A percentile compares a stretch with the other conserved stretches of the same genome.
These are phyloP conservation scores for Pterostichus madidus DNA, from an alignment of 2,888 invertebrate species.

Conservation along the genomic window DNA sequence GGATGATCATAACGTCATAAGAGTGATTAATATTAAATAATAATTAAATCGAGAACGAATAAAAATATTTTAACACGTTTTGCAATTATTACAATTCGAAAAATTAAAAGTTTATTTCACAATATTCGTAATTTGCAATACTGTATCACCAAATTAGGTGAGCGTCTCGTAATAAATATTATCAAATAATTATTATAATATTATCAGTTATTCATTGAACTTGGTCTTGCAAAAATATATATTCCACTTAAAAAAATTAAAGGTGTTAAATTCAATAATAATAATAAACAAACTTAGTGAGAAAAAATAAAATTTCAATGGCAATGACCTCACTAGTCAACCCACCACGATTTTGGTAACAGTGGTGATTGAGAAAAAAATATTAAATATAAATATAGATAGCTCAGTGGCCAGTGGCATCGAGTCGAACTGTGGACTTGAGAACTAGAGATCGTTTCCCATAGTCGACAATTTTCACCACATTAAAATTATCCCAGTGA, in stretches of 20 bases:
- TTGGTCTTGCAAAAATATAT: not conserved
- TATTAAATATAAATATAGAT: too few relatives aligned
- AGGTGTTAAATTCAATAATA: too few relatives aligned
- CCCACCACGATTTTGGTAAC: too few relatives aligned
- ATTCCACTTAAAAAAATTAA: not conserved
- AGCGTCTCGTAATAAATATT: not conserved
- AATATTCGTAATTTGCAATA: not conserved
- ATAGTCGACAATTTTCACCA: too few relatives aligned
- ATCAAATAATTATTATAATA: not conserved
- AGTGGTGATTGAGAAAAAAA: too few relatives aligned
- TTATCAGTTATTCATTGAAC: not conserved
- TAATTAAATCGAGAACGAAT: conserved; percentile 28
- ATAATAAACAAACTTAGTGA: too few relatives aligned
- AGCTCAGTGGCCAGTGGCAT: too few relatives aligned
- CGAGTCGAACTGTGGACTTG: too few relatives aligned
- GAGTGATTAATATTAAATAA: conserved; percentile 9
- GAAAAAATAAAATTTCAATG: too few relatives aligned
- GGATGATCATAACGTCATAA: conserved; percentile 32
- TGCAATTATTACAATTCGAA: not conserved
- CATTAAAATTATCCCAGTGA: too few relatives aligned
- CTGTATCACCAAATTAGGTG: not conserved
- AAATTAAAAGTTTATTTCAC: conserved; percentile 19
- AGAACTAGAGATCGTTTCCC: too few relatives aligned
- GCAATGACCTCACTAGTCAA: too few relatives aligned
- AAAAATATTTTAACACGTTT: conserved; percentile 8